phyloP scores from a whole-genome alignment of 2,888 invertebrate genomes.

The Drosophila picticornis region DNA sequence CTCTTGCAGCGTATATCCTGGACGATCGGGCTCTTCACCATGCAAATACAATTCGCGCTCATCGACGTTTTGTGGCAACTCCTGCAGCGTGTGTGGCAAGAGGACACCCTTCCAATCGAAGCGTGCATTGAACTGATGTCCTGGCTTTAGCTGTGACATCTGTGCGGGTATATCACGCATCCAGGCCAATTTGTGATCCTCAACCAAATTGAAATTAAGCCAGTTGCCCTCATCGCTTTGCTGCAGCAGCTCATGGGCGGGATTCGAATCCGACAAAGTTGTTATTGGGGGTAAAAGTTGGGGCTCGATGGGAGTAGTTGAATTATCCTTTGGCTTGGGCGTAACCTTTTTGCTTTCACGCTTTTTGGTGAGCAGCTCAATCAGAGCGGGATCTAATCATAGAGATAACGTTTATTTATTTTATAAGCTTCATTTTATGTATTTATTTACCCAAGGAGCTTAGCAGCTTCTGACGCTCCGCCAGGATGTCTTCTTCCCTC shows the following conservation, averaged over 20 bases:
- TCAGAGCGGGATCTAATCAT: conserved; percentile 77
- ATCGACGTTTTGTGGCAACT: conserved; percentile 73
- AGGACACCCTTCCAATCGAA: conserved; percentile 94
- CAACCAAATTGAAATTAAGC: conserved; percentile 94
- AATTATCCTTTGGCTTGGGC: not conserved
- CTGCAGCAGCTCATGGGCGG: conserved; percentile 87
- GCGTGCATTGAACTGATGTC: conserved; percentile 90
- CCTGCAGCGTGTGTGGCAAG: conserved; percentile 88
- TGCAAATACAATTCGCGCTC: conserved; percentile 93
- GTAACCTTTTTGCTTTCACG: conserved; percentile 46
- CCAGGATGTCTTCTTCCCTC: conserved; percentile 90
- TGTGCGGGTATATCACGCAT: conserved; percentile 89
- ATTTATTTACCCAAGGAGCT: conserved; percentile 81
- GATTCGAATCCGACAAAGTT: conserved; percentile 62
- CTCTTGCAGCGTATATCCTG: conserved; percentile 96
- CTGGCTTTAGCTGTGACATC: conserved; percentile 86
- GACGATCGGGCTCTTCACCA: conserved; percentile 95
- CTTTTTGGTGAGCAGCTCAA: conserved; percentile 72
- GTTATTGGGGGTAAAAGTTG: not conserved
- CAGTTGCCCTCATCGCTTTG: conserved; percentile 89
- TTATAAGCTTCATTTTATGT: not conserved
- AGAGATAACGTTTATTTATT: not conserved
- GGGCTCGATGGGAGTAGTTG: not conserved
- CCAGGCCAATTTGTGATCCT: conserved; percentile 95
- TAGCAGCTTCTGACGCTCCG: conserved; percentile 90